A percentile compares a stretch with the other conserved stretches of the same genome.
phyloP scores from a whole-genome alignment of 1,140 invertebrate species.

The Drosophila murphyi region DNA sequence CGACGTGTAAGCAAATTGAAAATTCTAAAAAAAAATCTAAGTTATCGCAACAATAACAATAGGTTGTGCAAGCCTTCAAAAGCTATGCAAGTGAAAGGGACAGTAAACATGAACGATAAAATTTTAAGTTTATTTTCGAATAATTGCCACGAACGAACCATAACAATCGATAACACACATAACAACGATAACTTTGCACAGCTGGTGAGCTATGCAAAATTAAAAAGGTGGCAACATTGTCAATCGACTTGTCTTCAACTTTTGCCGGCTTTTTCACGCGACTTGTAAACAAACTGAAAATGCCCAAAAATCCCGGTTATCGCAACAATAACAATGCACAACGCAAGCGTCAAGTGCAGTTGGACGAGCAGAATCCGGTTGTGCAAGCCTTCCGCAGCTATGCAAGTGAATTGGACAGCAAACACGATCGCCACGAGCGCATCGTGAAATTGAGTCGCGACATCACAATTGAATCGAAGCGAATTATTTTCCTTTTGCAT shows the following conservation, averaged over 20 bases:
- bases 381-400: slow-evolving; percentile 89
- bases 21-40: slow-evolving; percentile 52
- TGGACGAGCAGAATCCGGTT: slow-evolving; percentile 86
- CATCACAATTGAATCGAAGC: slow-evolving; percentile 96
- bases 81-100: too few relatives aligned
- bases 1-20: slow-evolving; percentile 1
- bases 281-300: slow-evolving; percentile 16
- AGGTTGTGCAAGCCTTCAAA: slow-evolving; percentile 33
- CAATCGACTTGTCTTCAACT: background rate
- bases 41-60: slow-evolving; percentile 44
- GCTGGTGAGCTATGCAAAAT: background rate
- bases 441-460: slow-evolving; percentile 92
- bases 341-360: slow-evolving; percentile 44
- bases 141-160: background rate
- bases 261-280: slow-evolving; percentile 27
- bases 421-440: slow-evolving; percentile 93
- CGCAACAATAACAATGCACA: slow-evolving; percentile 47
- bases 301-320: slow-evolving; percentile 51
- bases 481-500: slow-evolving; percentile 94
- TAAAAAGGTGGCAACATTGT: slow-evolving; percentile 16
- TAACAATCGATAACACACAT: background rate
- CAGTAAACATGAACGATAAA: too few relatives aligned
- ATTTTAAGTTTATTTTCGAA: background rate
- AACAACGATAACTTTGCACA: background rate
- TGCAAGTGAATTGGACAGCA: slow-evolving; percentile 89